A percentile compares a stretch with the other conserved stretches of the same genome.
These are phyloP conservation scores for Spodoptera picta DNA, from an alignment of 2,888 invertebrate genomes.

Conservation along the genomic window DNA sequence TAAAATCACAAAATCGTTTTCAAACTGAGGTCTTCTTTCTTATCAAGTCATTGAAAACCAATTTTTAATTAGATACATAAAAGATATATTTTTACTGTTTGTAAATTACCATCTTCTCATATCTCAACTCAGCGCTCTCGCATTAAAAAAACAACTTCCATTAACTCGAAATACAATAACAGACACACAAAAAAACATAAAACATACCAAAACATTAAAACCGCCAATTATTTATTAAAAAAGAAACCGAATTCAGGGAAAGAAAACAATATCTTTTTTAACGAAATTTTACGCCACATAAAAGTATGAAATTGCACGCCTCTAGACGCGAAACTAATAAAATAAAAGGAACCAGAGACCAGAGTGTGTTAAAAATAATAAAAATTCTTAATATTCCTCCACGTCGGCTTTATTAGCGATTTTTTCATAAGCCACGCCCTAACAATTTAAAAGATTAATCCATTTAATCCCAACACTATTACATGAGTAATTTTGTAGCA, in stretches of 20 bases:
- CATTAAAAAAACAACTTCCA: conserved; percentile 1
- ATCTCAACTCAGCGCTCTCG: too few species aligned
- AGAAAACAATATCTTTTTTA: conserved; percentile 13
- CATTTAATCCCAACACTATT: conserved; percentile 35
- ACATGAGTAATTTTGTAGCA: conserved; percentile 42
- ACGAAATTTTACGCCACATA: conserved; percentile 44
- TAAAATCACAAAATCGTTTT: too few species aligned
- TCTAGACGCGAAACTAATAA: conserved; percentile 26
- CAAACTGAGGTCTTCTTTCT: too few species aligned
- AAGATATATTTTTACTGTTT: too few species aligned
- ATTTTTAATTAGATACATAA: too few species aligned
- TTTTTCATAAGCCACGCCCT: conserved; percentile 32
- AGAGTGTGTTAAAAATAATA: conserved; percentile 41
- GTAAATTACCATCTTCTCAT: not conserved
- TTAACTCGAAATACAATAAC: conserved; percentile 1
- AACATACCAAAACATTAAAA: conserved; percentile 12
- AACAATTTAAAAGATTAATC: conserved; percentile 44
- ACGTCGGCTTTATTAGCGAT: conserved; percentile 24
- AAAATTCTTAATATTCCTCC: conserved; percentile 41
- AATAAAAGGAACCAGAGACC: conserved; percentile 28
- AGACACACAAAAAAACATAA: not conserved
- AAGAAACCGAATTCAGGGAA: conserved; percentile 15
- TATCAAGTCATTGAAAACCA: too few species aligned
- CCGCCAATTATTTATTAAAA: conserved; percentile 2
- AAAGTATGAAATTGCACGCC: conserved; percentile 50